phyloP scores from a whole-genome alignment of 2,888 invertebrate species.

The Rhaphigaster nebulosa region DNA sequence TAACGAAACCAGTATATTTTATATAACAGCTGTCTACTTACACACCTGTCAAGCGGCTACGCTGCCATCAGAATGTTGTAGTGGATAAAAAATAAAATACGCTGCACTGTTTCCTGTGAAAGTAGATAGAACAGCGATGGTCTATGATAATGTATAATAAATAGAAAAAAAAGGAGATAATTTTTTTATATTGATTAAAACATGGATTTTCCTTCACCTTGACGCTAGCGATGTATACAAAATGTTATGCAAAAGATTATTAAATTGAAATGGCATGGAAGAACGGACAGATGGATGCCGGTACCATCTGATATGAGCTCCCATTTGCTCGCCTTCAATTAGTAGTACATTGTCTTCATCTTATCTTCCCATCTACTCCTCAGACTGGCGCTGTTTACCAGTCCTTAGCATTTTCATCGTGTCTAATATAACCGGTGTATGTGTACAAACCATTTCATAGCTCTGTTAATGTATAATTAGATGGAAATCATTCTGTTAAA shows the following conservation, averaged over 20 bases:
- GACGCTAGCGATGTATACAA: neutral
- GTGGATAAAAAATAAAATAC: neutral
- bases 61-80: neutral
- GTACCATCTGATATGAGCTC: neutral
- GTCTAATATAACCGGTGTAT: neutral
- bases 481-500: neutral
- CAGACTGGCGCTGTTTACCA: neutral
- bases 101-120: slow-evolving; percentile 9
- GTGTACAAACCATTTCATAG: neutral
- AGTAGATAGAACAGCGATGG: neutral
- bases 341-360: slow-evolving; percentile 1
- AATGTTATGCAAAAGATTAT: neutral
- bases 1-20: slow-evolving; percentile 17
- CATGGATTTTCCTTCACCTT: neutral
- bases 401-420: neutral
- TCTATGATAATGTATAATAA: slow-evolving; percentile 11
- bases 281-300: neutral
- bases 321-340: neutral
- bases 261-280: neutral
- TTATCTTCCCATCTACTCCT: slow-evolving; percentile 6
- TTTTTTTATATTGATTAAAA: neutral
- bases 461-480: neutral
- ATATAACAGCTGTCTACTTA: slow-evolving; percentile 3
- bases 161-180: neutral
- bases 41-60: neutral